phyloP scores from a whole-genome alignment of 1,140 invertebrate species.

The Listronotus oregonensis region DNA sequence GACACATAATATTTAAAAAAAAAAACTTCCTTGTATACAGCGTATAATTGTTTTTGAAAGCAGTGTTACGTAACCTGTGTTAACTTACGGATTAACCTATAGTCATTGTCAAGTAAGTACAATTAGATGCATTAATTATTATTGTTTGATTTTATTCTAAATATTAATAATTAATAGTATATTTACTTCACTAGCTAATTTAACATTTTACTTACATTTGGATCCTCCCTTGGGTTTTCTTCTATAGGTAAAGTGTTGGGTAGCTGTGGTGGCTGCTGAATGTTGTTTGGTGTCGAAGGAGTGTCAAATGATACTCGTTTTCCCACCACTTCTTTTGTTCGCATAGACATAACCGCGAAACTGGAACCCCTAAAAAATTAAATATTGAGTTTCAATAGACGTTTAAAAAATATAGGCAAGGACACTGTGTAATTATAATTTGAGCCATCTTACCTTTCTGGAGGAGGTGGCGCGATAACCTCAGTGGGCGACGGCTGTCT shows the following conservation, averaged over 20 bases:
- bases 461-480: conserved; percentile 31
- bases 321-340: conserved; percentile 57
- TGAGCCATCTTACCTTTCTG: conserved; percentile 28
- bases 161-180: too few species aligned
- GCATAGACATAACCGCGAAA: conserved; percentile 77
- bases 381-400: not conserved
- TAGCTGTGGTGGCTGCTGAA: conserved; percentile 55
- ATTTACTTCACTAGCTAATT: too few species aligned
- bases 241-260: conserved; percentile 51
- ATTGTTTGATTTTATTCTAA: too few species aligned
- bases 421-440: too few species aligned
- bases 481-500: conserved; percentile 43
- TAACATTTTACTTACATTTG: conserved; percentile 79
- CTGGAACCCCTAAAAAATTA: conserved; percentile 68
- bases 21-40: too few species aligned
- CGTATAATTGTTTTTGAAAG: too few species aligned
- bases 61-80: too few species aligned
- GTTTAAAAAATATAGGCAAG: too few species aligned
- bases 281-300: conserved; percentile 41
- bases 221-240: conserved; percentile 75
- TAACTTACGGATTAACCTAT: too few species aligned
- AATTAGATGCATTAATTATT: too few species aligned
- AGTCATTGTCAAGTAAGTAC: too few species aligned
- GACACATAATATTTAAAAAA: too few species aligned
- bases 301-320: conserved; percentile 56